Conservation (phyloP, 2,797 vertebrate species). For the Lophura swinhoii region DNA sequence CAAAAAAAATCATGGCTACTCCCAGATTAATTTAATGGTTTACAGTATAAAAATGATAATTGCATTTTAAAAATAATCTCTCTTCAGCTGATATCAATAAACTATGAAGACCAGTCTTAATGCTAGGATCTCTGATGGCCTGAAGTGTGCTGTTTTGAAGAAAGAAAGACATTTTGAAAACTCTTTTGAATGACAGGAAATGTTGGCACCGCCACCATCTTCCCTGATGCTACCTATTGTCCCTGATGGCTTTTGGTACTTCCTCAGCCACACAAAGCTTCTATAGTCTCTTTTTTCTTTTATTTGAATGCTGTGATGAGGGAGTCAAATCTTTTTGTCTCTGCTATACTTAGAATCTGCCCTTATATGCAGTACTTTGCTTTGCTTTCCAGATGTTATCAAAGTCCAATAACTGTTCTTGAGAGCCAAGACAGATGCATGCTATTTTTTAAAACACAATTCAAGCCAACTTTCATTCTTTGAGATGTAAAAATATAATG, state of each 20-base stretch:
- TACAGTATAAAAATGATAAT: neutral
- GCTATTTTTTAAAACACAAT: conserved; percentile 60
- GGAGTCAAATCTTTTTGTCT: conserved; percentile 33
- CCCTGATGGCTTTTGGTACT: conserved; percentile 55
- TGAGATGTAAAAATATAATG: conserved; percentile 62
- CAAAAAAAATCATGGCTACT: neutral
- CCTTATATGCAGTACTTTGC: conserved; percentile 37
- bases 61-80: neutral
- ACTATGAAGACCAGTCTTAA: neutral
- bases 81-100: neutral
- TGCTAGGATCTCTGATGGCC: neutral
- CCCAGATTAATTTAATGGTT: neutral
- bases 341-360: conserved; percentile 48
- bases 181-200: conserved; percentile 13
- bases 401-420: conserved; percentile 45
- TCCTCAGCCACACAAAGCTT: conserved; percentile 46
- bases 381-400: conserved; percentile 60
- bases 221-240: neutral
- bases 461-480: conserved; percentile 56
- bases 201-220: conserved; percentile 1
- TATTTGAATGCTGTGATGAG: conserved; percentile 12
- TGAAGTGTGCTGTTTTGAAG: neutral
- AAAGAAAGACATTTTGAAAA: conserved; percentile 19
- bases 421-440: conserved; percentile 65
- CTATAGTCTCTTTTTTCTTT: neutral